Conservation (phyloP, 35 echinoderm and acorn worm species). For the Heliocidaris tuberculata region DNA sequence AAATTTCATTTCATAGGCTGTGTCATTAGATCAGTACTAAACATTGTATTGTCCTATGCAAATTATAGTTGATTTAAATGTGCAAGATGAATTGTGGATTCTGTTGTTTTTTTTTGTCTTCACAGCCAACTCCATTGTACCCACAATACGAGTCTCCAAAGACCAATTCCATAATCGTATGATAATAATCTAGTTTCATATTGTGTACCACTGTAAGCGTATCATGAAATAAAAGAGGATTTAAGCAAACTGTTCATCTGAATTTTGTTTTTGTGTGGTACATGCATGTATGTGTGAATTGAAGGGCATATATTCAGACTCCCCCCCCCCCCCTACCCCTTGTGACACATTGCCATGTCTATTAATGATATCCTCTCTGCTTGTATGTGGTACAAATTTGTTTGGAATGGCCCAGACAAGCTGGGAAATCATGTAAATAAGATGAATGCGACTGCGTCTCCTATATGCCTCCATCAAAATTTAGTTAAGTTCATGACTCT, state of each 20-base stretch:
- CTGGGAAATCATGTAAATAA: too few species aligned
- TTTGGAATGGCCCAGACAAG: too few species aligned
- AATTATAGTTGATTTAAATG: neutral
- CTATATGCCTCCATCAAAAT: too few species aligned
- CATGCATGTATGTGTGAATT: neutral
- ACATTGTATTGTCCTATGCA: neutral
- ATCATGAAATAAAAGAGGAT: neutral
- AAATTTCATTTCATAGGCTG: neutral
- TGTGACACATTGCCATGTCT: too few species aligned
- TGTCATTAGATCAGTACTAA: neutral
- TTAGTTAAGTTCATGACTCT: too few species aligned
- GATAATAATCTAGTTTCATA: neutral
- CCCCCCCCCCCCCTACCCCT: too few species aligned
- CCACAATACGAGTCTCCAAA: neutral
- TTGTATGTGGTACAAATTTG: too few species aligned
- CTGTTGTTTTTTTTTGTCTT: neutral
- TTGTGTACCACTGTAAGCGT: neutral
- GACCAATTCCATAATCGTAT: neutral
- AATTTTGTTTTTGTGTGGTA: neutral
- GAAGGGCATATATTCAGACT: too few species aligned
- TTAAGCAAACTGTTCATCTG: neutral
- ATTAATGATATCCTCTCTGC: too few species aligned
- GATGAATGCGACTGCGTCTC: too few species aligned
- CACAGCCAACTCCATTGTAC: slow-evolving; percentile 5
- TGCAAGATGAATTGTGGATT: neutral